Evolutionary conservation across 2,797 vertebrate genomes (phyloP), one percentile per base, ranked within the genome.

Genomic region (Thunnus albacares): DNA sequence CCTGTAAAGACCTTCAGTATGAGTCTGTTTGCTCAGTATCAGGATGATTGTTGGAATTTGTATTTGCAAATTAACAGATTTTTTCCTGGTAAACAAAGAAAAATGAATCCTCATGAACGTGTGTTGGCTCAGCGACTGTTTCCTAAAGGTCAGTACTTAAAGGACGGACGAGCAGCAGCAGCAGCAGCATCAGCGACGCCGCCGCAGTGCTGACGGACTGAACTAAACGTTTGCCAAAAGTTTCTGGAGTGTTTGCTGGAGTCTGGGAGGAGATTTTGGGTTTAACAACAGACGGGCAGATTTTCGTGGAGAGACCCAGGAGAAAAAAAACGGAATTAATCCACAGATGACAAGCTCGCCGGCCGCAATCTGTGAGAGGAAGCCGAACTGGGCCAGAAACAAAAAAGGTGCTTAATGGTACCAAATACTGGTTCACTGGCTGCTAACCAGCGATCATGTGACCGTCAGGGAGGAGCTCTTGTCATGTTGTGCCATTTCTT

Each of bases 321-420:
- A 69, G 71, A 56, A 14, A 68, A 61, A 52, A 68, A 61, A 45
- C 18, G 14, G 68, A 69, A 45, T 61, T 38, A 76, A 79, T 79
- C 72, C 71, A 47, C 68, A 61, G 55, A 72, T 5, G 47, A 0
- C 55, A 69, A 59, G 47, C 75, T 81, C 24, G 79, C 66, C 33
- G 49, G 5, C 49, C 14, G 28, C 28, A 53, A 33, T 74, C 82
- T 84, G 74, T 81, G 60, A 52, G 45, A 58, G 10, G 59, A 53
- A 49, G n/a, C 43, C 45, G 15, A 60, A 15, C 45, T 20, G 38
- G 67, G 18, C 4, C 6, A 28, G 45, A 57, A 13, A 35, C 45
- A 26, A 58, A 26, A 58, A n/a, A 60, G 22, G 49, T 20, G 49
- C 38, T 45, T 26, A 3, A 63, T 11, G 49, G 33, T 10, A 0